phyloP scores from a whole-genome alignment of 2,797 vertebrate species.

The Parauchenoglanis ngamensis region DNA sequence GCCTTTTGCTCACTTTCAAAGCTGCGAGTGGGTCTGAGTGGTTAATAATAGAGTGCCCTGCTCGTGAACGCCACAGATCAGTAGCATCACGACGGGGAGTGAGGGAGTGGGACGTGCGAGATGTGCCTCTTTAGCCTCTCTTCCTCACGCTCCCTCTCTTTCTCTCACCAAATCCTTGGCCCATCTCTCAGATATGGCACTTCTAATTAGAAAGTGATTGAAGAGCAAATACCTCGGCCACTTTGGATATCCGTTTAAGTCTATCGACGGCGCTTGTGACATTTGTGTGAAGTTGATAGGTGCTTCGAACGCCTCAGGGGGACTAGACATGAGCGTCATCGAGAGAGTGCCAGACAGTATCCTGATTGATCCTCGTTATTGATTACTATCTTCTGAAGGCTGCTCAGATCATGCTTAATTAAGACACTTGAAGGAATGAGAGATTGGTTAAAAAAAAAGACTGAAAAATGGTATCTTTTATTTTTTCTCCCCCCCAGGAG shows the following conservation, averaged over 20 bases:
- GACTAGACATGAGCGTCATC: not conserved
- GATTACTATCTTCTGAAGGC: constrained; percentile 65
- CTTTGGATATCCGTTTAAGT: constrained; percentile 65
- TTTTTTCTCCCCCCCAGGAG: constrained; percentile 63
- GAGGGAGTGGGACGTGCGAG: constrained; percentile 49
- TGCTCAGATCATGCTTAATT: constrained; percentile 64
- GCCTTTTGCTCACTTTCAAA: constrained; percentile 42
- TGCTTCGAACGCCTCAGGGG: constrained; percentile 52
- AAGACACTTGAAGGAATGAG: constrained; percentile 52
- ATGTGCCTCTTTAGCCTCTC: constrained; percentile 33
- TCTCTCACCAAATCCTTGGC: constrained; percentile 34
- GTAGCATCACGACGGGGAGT: constrained; percentile 34
- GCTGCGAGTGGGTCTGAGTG: constrained; percentile 20
- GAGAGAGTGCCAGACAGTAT: constrained; percentile 49
- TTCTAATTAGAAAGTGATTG: constrained; percentile 64
- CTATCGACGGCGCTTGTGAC: constrained; percentile 68
- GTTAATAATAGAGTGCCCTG: constrained; percentile 55
- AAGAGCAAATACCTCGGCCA: constrained; percentile 57
- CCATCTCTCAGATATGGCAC: constrained; percentile 52
- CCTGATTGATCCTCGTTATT: constrained; percentile 64
- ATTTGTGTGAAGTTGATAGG: constrained; percentile 67
- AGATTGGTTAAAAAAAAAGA: constrained; percentile 29
- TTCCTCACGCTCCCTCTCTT: not conserved
- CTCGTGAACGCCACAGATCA: constrained; percentile 48
- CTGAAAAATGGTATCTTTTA: not conserved